phyloP scores from a whole-genome alignment of 2,797 vertebrate genomes.

The Hydrophis major region DNA sequence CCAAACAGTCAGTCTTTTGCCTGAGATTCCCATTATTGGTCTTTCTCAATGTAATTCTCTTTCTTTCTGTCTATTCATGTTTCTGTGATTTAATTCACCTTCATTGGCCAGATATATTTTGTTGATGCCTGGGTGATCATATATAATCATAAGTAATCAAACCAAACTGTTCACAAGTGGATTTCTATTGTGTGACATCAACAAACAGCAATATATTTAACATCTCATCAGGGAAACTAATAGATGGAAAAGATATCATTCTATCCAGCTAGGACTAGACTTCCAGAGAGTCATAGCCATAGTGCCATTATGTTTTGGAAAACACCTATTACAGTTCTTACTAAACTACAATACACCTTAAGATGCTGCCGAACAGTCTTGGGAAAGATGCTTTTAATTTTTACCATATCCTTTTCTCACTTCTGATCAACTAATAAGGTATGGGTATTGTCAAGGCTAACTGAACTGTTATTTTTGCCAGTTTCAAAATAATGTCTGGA shows the following conservation, averaged over 20 bases:
- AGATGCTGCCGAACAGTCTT: neutral
- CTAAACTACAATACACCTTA: neutral
- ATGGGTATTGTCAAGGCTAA: neutral
- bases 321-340: neutral
- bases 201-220: neutral
- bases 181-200: neutral
- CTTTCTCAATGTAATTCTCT: slow-evolving; percentile 31
- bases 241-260: neutral
- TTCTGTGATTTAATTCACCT: slow-evolving; percentile 34
- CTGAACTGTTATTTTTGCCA: neutral
- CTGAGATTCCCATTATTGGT: slow-evolving; percentile 29
- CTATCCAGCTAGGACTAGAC: neutral
- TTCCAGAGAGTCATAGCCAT: neutral
- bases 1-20: slow-evolving; percentile 9
- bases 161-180: neutral
- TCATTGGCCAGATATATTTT: slow-evolving; percentile 37
- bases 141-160: slow-evolving; percentile 26
- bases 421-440: neutral
- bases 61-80: slow-evolving; percentile 24
- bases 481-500: neutral
- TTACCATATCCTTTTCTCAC: neutral
- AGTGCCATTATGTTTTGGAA: neutral
- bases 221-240: neutral
- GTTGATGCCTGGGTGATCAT: slow-evolving; percentile 34
- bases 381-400: neutral